Evolutionary conservation across 2,888 invertebrate species (phyloP), one percentile per base, ranked within the genome.

Genomic region (Timema podura): DNA sequence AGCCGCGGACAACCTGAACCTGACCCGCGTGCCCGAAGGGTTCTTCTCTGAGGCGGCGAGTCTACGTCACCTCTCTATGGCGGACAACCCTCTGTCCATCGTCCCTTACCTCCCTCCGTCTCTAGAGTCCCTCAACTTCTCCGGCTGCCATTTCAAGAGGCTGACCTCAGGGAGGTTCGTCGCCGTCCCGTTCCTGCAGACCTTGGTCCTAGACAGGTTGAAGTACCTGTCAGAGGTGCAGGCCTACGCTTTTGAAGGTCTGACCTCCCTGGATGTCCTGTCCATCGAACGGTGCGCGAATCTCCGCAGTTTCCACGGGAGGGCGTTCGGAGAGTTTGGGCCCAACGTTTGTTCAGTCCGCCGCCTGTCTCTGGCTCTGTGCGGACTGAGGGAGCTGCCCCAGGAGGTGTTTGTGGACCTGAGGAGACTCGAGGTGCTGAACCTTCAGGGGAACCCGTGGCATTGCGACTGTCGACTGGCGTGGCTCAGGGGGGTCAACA

Each of bases 361-460:
- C n/a, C 30, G n/a, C 5, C 51, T 69, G 48, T 69, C 69, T 6
- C 45, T 69, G 46, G 65, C 69, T 13, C 59, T 30, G 8, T 47
- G 48, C 7, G 65, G 65, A 5, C 69, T 69, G 7, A 16, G 16
- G 8, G 57, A n/a, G 6, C 65, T 69, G n/a, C 49, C 57, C 7
- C 8, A 16, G 5, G 46, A 57, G 11, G 11, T 65, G 30, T 47
- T 66, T 9, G n/a, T 46, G 13, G 16, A 16, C 5, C 48, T 69
- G 48, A 44, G 57, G 15, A 44, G 47, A 30, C 59, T 70, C 1
- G 45, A 67, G 6, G 48, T 51, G 44, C 47, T 72, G 59, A 61
- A 70, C 45, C 64, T 70, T 9, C 69, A 72, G 45, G 59, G 65
- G 13, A 72, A 72, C 30, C 70, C 72, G 44, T 72, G 72, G 72